Base-by-base conservation (phyloP, 2,888 invertebrate genomes). In the Philereme vetulata region DNA sequence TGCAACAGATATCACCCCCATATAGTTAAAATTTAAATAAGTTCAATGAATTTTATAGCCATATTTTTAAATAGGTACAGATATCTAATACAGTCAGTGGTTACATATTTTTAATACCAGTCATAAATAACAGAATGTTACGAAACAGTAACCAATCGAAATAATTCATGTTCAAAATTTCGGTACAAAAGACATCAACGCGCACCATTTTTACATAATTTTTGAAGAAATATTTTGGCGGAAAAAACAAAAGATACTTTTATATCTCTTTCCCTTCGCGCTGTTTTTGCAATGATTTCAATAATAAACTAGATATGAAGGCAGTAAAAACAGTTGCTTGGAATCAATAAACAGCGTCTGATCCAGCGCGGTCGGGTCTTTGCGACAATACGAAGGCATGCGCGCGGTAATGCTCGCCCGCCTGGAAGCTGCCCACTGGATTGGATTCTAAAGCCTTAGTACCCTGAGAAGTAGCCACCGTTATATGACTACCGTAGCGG, bases 321-420 rank as follows among this genome's bases (percentile, higher is more conserved):
- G 34, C 10, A 46, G 6, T 21, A 51, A 51, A 57, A 51, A 51
- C 56, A n/a, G 44, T 34, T 44, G 36, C 33, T 35, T 55, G 76
- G 75, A 80, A 81, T 78, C 75, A 68, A 68, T 75, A 68, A 69
- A 66, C 77, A 77, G 75, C 79, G 71, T 72, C 76, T 65, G 76
- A 80, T 79, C 73, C 69, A 72, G 70, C 70, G 76, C 75, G 78
- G 79, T 77, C 74, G 72, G 75, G 75, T 81, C 77, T 79, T 47
- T 65, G 64, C 65, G 67, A 85, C 86, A 87, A 85, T 80, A 72
- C 74, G 51, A 21, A 60, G 82, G 88, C 88, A 88, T 88, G 85
- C 70, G 72, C 74, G 36, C 74, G 72, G 61, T 74, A 79, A 76
- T 75, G 77, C 70, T 67, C 77, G 80, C 76, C 80, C 78, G 74